A percentile compares a stretch with the other conserved stretches of the same genome.
Conservation (phyloP, 2,797 vertebrate genomes). For the Oophaga sylvatica region DNA sequence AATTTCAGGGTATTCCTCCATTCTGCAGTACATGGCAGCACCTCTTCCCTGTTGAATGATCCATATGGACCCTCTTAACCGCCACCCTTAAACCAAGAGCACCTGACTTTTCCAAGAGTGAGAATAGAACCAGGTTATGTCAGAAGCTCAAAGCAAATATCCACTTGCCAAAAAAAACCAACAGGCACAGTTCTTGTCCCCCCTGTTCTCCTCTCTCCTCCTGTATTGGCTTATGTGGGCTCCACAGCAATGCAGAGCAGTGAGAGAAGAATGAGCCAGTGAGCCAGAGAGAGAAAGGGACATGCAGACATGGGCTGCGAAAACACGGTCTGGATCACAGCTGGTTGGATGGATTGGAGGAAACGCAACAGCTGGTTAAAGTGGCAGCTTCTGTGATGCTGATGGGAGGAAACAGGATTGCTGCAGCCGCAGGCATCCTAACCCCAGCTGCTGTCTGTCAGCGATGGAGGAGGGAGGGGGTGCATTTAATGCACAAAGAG, state of each 20-base stretch:
- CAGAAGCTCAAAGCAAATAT: slow-evolving; percentile 34
- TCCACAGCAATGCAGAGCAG: slow-evolving; percentile 66
- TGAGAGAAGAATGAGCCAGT: slow-evolving; percentile 65
- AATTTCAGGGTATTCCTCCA: slow-evolving; percentile 59
- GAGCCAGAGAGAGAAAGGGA: slow-evolving; percentile 63
- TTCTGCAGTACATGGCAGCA: slow-evolving; percentile 51
- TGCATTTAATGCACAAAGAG: slow-evolving; percentile 56
- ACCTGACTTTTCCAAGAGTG: slow-evolving; percentile 35
- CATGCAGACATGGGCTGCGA: slow-evolving; percentile 49
- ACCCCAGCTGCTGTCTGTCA: slow-evolving; percentile 61
- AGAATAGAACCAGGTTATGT: slow-evolving; percentile 10
- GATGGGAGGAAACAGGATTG: slow-evolving; percentile 60
- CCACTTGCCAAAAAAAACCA: slow-evolving; percentile 24
- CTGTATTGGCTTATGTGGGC: slow-evolving; percentile 53
- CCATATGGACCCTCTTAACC: slow-evolving; percentile 38
- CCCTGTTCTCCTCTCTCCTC: slow-evolving; percentile 35
- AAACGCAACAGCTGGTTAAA: slow-evolving; percentile 62
- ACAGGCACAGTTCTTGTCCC: slow-evolving; percentile 35
- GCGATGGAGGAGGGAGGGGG: slow-evolving; percentile 41
- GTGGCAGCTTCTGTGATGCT: slow-evolving; percentile 62
- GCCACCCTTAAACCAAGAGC: background rate
- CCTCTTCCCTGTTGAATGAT: slow-evolving; percentile 38
- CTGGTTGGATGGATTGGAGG: slow-evolving; percentile 55
- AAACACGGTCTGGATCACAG: slow-evolving; percentile 60
- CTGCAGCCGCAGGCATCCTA: slow-evolving; percentile 58